Conservation (phyloP, 2,797 vertebrate species). For the Echiichthys vipera region DNA sequence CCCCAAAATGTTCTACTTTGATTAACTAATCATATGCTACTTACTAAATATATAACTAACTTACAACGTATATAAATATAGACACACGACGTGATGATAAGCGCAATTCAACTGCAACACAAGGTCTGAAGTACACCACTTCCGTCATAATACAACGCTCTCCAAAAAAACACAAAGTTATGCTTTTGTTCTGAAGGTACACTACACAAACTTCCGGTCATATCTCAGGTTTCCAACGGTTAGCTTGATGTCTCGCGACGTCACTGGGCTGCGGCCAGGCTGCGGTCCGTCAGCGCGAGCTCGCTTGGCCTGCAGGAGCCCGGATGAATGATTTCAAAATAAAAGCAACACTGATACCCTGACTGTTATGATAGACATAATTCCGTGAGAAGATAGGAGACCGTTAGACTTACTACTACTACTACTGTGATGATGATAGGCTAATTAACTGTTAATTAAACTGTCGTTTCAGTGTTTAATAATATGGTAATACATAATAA, state of each 20-base stretch:
- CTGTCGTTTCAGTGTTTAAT: too few species aligned
- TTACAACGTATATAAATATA: too few species aligned
- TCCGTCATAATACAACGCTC: too few species aligned
- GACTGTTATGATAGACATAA: too few species aligned
- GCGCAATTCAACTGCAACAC: neutral
- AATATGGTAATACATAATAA: neutral
- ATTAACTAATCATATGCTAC: too few species aligned
- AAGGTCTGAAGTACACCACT: too few species aligned
- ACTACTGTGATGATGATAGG: too few species aligned
- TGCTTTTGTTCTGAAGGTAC: slow-evolving; percentile 39
- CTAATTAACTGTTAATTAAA: too few species aligned
- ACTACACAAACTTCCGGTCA: neutral
- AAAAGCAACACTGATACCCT: slow-evolving; percentile 24
- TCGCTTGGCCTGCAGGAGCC: slow-evolving; percentile 59
- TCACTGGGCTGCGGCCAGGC: slow-evolving; percentile 66
- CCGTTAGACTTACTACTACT: too few species aligned
- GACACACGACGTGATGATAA: too few species aligned
- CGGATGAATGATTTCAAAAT: slow-evolving; percentile 75
- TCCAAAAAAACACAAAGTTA: neutral
- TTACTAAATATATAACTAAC: too few species aligned
- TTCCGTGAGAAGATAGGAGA: too few species aligned
- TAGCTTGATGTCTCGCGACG: slow-evolving; percentile 65
- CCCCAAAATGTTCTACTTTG: neutral
- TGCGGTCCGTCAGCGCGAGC: slow-evolving; percentile 67
- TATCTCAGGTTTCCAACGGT: accelerated